Conservation (phyloP, 1,140 invertebrate species). For the Heliconius hewitsoni region DNA sequence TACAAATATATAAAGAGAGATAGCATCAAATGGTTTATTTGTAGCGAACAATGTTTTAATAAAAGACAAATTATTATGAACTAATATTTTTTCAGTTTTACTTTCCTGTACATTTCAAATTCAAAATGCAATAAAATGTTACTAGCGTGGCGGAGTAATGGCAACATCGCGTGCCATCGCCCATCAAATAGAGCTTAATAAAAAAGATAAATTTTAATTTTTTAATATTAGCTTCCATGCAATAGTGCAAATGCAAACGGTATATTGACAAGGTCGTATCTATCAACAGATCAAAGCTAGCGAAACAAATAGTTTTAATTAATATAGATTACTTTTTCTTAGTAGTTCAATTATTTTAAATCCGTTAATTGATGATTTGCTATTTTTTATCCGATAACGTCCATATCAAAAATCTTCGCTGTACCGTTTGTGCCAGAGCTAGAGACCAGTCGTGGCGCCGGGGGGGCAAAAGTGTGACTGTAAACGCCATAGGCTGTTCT, state of each 20-base stretch:
- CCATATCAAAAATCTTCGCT: neutral
- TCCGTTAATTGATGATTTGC: neutral
- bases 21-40: neutral
- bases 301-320: slow-evolving; percentile 8
- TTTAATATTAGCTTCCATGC: slow-evolving; percentile 21
- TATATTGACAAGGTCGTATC: slow-evolving; percentile 25
- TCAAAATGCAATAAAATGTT: slow-evolving; percentile 2
- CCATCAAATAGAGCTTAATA: slow-evolving; percentile 22
- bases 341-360: slow-evolving; percentile 4
- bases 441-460: no score
- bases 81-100: slow-evolving; percentile 2
- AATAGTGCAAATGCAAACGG: slow-evolving; percentile 23
- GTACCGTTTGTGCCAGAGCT: neutral
- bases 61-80: neutral
- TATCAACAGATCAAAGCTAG: slow-evolving; percentile 11
- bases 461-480: no score
- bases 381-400: neutral
- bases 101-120: neutral
- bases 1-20: neutral
- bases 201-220: slow-evolving; percentile 27
- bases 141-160: slow-evolving; percentile 16
- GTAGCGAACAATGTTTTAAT: neutral
- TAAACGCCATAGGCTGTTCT: no score
- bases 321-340: slow-evolving; percentile 8
- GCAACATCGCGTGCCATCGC: slow-evolving; percentile 23